These are phyloP conservation scores for Gortyna flavago DNA, from an alignment of 2,888 invertebrate species.

Conservation along the genomic window DNA sequence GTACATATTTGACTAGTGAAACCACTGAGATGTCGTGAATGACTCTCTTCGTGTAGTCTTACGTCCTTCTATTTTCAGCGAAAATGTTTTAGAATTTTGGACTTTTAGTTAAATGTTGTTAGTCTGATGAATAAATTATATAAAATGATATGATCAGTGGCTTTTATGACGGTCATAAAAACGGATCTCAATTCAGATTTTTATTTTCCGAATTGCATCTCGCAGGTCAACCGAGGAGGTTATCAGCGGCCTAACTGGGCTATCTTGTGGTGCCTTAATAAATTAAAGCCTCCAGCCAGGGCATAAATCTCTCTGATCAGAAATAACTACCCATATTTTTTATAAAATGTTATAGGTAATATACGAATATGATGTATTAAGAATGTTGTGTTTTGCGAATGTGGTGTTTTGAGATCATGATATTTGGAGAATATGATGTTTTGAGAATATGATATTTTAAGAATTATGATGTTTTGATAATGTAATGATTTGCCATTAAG, in stretches of 20 bases:
- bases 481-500: too few relatives aligned
- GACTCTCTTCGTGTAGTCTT: slow-evolving; percentile 31
- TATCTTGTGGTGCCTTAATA: too few relatives aligned
- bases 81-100: slow-evolving; percentile 3
- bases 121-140: background rate
- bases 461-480: too few relatives aligned
- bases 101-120: background rate
- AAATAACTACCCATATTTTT: background rate
- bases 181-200: too few relatives aligned
- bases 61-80: slow-evolving; percentile 10
- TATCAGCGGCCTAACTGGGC: rapidly evolving
- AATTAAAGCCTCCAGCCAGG: background rate
- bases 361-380: too few relatives aligned
- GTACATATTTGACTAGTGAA: slow-evolving; percentile 65
- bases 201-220: background rate
- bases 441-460: too few relatives aligned
- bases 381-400: too few relatives aligned
- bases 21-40: slow-evolving; percentile 50
- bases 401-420: too few relatives aligned
- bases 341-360: too few relatives aligned
- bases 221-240: too few relatives aligned
- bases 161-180: background rate
- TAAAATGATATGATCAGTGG: background rate
- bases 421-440: too few relatives aligned
- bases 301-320: background rate